phyloP scores from a whole-genome alignment of 1,140 invertebrate genomes.

The Trachymyrmex septentrionalis region DNA sequence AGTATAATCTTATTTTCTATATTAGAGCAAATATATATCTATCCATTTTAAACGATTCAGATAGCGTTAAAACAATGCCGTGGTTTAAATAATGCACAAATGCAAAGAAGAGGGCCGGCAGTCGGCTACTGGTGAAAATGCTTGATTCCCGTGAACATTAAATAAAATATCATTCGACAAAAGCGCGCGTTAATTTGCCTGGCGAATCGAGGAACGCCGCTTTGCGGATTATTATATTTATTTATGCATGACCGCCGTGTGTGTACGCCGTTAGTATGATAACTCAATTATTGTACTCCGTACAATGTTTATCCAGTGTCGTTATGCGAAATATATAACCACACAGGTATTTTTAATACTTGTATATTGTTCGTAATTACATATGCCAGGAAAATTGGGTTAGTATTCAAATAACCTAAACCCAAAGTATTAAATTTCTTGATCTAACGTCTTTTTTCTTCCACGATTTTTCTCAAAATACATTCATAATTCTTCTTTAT shows the following conservation, averaged over 20 bases:
- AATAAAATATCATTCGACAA: slow-evolving; percentile 60
- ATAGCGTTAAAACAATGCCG: slow-evolving; percentile 33
- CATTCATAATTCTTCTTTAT: neutral
- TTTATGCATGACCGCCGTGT: slow-evolving; percentile 64
- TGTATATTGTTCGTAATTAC: neutral
- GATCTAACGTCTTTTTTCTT: neutral
- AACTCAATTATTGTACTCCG: slow-evolving; percentile 66
- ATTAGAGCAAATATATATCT: neutral
- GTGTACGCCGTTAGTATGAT: slow-evolving; percentile 64
- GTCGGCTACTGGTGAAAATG: neutral
- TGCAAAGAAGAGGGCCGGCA: slow-evolving; percentile 29
- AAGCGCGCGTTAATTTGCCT: slow-evolving; percentile 51
- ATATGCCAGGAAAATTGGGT: neutral
- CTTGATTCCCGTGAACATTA: slow-evolving; percentile 31
- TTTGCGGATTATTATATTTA: slow-evolving; percentile 68
- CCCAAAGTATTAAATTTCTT: neutral
- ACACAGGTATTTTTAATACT: neutral
- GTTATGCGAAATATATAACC: slow-evolving; percentile 48
- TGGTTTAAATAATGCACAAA: slow-evolving; percentile 32
- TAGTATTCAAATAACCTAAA: neutral
- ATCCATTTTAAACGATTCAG: slow-evolving; percentile 29
- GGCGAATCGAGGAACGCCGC: slow-evolving; percentile 63
- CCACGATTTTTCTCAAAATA: neutral
- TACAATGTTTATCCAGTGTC: slow-evolving; percentile 40
- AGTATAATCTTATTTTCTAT: slow-evolving; percentile 23